These are phyloP conservation scores for Motacilla alba DNA, from an alignment of 2,113 vertebrate species.

Conservation along the genomic window DNA sequence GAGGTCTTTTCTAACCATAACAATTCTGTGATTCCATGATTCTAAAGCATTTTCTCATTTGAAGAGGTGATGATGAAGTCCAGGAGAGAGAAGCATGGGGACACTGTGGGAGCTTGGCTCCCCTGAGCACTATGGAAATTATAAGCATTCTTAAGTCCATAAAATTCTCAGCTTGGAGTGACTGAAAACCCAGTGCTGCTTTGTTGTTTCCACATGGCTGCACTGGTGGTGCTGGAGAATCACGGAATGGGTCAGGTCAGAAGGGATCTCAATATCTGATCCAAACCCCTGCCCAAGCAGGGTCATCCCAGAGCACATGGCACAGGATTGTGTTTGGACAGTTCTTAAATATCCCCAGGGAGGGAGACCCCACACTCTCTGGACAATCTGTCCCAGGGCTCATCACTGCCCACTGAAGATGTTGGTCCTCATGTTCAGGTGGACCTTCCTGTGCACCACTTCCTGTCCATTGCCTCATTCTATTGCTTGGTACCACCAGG, in stretches of 20 bases:
- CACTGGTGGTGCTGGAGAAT: neutral
- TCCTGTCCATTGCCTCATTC: neutral
- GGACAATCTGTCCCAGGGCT: neutral
- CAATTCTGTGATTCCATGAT: neutral
- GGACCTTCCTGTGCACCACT: neutral
- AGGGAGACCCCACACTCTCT: neutral
- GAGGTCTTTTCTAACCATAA: neutral
- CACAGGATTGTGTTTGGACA: neutral
- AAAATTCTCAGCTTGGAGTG: neutral
- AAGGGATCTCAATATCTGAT: neutral
- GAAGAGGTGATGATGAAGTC: neutral
- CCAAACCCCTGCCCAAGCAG: neutral
- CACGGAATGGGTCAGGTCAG: neutral
- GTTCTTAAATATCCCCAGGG: neutral
- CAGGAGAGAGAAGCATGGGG: neutral
- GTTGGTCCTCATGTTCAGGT: neutral
- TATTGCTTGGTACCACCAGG: neutral
- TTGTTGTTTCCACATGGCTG: rapidly evolving
- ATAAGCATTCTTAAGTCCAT: neutral
- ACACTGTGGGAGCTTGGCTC: neutral
- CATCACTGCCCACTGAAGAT: neutral
- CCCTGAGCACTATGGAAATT: neutral
- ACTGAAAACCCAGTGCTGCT: neutral
- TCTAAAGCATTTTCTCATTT: neutral
- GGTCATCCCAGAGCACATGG: neutral